Evolutionary conservation across 2,888 invertebrate genomes (phyloP), one percentile per base, ranked within the genome.

Genomic region (Oscheius sp.): DNA sequence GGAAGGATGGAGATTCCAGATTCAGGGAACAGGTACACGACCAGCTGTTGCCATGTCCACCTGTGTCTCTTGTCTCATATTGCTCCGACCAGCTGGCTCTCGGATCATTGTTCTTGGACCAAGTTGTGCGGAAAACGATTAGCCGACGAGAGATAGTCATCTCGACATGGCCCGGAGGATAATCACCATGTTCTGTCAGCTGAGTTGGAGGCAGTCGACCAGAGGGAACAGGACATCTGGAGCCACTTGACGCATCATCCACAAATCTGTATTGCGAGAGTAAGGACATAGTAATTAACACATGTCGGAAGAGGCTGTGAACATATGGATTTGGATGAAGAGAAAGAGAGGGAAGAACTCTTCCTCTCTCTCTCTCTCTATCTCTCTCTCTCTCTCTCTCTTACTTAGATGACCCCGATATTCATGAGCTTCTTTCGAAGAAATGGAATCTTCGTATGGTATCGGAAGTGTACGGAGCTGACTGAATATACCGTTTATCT

Each of bases 61-160:
- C 63, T 63, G 63, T 42, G 37, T 35, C n/a, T n/a, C 7, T 57
- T 13, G 10, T 21, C 55, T 65, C 65, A 32, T 48, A 50, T 65
- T 65, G 42, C 65, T 9, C 21, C 42, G 37, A 37, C 48, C 65
- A 65, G 65, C 65, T 65, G 65, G 60, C 10, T 42, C 35, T 3
- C 50, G 9, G 48, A 42, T 42, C 4, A 65, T 65, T 65, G 65
- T n/a, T 48, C n/a, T 51, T n/a, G 33, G 53, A 55, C 13, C 55
- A 68, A 68, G 68, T 68, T 68, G 51, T 29, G 66, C 66, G 51
- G 11, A 21, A 21, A 47, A 63, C 42, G 32, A n/a, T 10, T 42
- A 63, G 11, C 11, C 37, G 63, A 33, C 42, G 33, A 62, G 58
- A 32, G 47, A 47, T 63, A 63, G 47, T 21, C 48, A 63, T 21